Percentiles rank a stretch among this genome's conserved stretches.
Conservation (phyloP, 2,797 vertebrate genomes). For the Acanthiza pusilla region DNA sequence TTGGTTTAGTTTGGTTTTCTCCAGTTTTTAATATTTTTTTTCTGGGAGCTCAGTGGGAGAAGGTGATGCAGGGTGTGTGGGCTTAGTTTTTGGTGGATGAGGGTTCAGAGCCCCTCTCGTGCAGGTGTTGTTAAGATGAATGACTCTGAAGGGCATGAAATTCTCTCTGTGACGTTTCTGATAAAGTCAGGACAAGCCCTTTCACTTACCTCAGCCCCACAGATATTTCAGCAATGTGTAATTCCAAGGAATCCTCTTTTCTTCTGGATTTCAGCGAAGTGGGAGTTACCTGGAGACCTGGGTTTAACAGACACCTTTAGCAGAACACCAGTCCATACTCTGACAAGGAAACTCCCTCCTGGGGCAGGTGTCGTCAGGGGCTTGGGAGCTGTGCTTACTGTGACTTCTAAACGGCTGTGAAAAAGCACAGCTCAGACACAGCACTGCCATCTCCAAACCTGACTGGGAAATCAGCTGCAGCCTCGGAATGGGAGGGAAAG, state of each 20-base stretch:
- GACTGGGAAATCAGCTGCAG: background rate
- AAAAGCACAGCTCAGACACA: background rate
- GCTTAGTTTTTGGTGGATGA: background rate
- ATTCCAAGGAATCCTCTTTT: background rate
- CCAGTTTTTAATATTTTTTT: background rate
- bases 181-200: background rate
- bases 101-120: accelerated
- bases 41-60: background rate
- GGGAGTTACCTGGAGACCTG: background rate
- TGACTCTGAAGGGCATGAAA: background rate
- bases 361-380: background rate
- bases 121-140: background rate
- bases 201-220: background rate
- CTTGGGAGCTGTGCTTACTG: background rate
- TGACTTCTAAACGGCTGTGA: background rate
- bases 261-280: background rate
- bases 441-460: background rate
- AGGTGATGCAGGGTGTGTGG: background rate
- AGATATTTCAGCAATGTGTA: background rate
- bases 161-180: background rate
- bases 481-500: background rate
- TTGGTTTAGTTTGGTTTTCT: background rate
- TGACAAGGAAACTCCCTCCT: background rate
- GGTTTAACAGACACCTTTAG: background rate
- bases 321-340: background rate